phyloP scores from a whole-genome alignment of 2,888 invertebrate genomes.

The Calliphora vomitoria region DNA sequence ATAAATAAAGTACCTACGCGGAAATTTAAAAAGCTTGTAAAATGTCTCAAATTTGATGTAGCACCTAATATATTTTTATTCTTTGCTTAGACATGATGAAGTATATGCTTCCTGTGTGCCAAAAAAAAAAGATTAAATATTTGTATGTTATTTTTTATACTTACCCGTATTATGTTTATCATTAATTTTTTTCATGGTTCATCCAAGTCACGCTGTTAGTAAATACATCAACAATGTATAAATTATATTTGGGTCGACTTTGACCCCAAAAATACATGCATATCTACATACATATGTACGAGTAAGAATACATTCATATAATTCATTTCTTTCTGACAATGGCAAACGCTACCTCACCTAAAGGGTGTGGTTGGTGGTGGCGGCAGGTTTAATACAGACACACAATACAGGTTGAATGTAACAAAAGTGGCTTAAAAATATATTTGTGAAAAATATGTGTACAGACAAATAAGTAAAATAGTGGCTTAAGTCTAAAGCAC shows the following conservation, averaged over 20 bases:
- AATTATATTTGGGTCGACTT: slow-evolving; percentile 35
- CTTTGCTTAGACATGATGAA: neutral
- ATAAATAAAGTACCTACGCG: neutral
- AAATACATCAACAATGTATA: slow-evolving; percentile 17
- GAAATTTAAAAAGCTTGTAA: neutral
- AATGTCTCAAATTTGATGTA: neutral
- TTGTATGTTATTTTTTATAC: neutral
- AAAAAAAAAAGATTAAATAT: neutral
- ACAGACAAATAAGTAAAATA: slow-evolving; percentile 25
- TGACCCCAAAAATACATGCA: slow-evolving; percentile 24
- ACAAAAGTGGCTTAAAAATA: slow-evolving; percentile 43
- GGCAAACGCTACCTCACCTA: neutral
- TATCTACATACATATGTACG: neutral
- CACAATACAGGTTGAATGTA: neutral
- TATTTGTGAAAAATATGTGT: neutral
- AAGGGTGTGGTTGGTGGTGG: neutral
- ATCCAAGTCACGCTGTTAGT: slow-evolving; percentile 2
- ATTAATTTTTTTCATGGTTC: slow-evolving; percentile 3
- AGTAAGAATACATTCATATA: neutral
- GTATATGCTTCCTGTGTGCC: neutral
- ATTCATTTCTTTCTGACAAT: neutral
- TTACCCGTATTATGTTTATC: neutral
- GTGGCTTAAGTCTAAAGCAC: neutral
- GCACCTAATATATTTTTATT: neutral
- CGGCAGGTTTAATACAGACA: neutral